phyloP scores from a whole-genome alignment of 2,888 invertebrate genomes.

The Nowickia ferox region DNA sequence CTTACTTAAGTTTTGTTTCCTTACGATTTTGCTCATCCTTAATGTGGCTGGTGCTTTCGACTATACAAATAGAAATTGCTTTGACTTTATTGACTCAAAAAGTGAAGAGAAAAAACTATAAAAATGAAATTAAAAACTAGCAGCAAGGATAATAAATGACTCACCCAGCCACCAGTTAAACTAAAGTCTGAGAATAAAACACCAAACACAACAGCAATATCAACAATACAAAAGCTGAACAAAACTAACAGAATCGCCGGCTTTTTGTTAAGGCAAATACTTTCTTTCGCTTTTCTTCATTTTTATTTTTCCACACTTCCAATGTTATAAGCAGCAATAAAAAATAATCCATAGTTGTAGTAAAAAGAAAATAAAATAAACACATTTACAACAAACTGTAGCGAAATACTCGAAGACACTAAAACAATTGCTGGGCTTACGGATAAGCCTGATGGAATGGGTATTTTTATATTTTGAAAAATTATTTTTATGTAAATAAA shows the following conservation, averaged over 20 bases:
- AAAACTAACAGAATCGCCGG: constrained; percentile 29
- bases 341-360: constrained; percentile 1
- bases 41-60: constrained; percentile 18
- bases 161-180: constrained; percentile 24
- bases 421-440: constrained; percentile 10
- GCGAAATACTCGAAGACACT: not conserved
- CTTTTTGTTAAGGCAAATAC: constrained; percentile 19
- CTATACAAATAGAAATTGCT: constrained; percentile 41
- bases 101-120: constrained; percentile 31
- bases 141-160: constrained; percentile 20
- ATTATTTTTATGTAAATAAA: not conserved
- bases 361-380: constrained; percentile 18
- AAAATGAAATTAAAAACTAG: not conserved
- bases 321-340: not conserved
- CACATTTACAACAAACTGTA: not conserved
- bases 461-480: not conserved
- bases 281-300: not conserved
- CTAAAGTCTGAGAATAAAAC: constrained; percentile 19
- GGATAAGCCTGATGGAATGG: constrained; percentile 1
- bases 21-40: constrained; percentile 12
- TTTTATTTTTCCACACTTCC: constrained; percentile 10
- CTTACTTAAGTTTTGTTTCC: constrained; percentile 34
- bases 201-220: constrained; percentile 12
- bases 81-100: constrained; percentile 59
- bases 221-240: not conserved